Evolutionary conservation across 2,113 vertebrate genomes (phyloP).

Genomic region (Xiphophorus couchianus): DNA sequence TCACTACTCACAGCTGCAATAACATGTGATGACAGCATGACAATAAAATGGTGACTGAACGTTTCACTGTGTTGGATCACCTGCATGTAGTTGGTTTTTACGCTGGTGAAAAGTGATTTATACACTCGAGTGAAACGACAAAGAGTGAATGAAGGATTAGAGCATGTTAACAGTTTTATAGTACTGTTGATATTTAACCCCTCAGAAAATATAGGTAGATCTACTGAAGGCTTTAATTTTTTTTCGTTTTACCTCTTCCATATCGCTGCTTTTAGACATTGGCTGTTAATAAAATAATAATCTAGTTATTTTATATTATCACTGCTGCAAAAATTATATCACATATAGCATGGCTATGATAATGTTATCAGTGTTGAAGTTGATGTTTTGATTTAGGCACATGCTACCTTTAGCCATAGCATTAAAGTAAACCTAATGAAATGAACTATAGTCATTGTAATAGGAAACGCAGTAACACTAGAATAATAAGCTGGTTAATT

Average conservation of each 20-base stretch:
- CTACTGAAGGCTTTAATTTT: neutral
- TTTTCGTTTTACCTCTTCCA: neutral
- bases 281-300: too few relatives aligned
- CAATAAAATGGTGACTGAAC: slow-evolving; percentile 42
- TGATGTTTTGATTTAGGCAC: neutral
- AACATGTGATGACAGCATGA: slow-evolving; percentile 41
- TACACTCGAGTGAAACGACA: slow-evolving; percentile 1
- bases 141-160: neutral
- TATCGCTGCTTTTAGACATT: neutral
- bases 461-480: too few relatives aligned
- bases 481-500: too few relatives aligned
- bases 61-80: slow-evolving; percentile 31
- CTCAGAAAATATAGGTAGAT: neutral
- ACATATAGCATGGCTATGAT: neutral
- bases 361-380: neutral
- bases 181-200: neutral
- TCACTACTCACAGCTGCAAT: slow-evolving; percentile 46
- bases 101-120: slow-evolving; percentile 18
- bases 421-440: too few relatives aligned
- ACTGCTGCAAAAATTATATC: too few relatives aligned
- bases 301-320: neutral
- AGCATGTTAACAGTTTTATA: neutral
- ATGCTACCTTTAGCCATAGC: neutral
- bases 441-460: too few relatives aligned
- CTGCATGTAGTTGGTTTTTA: slow-evolving; percentile 18